Percentiles rank a stretch among this genome's conserved stretches.
These are phyloP conservation scores for Mastacembelus armatus DNA, from an alignment of 2,797 vertebrate genomes.

Conservation along the genomic window DNA sequence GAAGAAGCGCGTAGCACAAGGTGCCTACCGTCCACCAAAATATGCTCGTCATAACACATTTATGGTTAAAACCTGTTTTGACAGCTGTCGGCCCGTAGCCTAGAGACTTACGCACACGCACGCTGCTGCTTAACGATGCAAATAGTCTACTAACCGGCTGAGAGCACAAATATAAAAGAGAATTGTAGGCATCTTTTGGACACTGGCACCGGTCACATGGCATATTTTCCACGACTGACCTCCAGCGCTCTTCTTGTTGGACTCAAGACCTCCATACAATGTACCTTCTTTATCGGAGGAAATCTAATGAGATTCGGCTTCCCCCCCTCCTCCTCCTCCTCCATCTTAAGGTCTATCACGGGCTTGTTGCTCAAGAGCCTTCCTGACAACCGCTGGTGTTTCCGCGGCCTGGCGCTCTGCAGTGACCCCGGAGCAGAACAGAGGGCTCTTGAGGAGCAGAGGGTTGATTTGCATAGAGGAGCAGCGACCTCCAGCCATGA, in stretches of 20 bases:
- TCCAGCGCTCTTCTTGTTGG: constrained; percentile 48
- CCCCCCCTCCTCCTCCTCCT: constrained; percentile 51
- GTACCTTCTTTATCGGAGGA: constrained; percentile 76
- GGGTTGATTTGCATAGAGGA: constrained; percentile 80
- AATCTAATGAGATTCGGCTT: constrained; percentile 82
- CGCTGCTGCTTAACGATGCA: constrained; percentile 36
- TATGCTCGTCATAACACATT: too few relatives aligned
- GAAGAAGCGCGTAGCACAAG: constrained; percentile 11
- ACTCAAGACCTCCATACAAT: constrained; percentile 71
- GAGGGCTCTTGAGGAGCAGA: constrained; percentile 79
- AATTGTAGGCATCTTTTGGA: constrained; percentile 52
- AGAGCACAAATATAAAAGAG: constrained; percentile 52
- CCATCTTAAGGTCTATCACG: constrained; percentile 61
- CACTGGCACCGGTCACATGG: constrained; percentile 64
- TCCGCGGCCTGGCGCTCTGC: constrained; percentile 66
- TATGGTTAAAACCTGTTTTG: constrained; percentile 45
- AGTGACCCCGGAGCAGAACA: constrained; percentile 81
- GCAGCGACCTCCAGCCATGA: constrained; percentile 70
- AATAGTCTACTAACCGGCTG: constrained; percentile 46
- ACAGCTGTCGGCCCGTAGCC: constrained; percentile 41
- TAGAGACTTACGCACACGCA: constrained; percentile 31
- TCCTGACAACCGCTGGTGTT: constrained; percentile 85
- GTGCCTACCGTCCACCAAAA: too few relatives aligned
- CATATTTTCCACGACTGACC: constrained; percentile 76
- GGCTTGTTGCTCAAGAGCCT: constrained; percentile 78